These are phyloP conservation scores for Mechanitis messenoides DNA, from an alignment of 2,888 invertebrate genomes.

Conservation along the genomic window DNA sequence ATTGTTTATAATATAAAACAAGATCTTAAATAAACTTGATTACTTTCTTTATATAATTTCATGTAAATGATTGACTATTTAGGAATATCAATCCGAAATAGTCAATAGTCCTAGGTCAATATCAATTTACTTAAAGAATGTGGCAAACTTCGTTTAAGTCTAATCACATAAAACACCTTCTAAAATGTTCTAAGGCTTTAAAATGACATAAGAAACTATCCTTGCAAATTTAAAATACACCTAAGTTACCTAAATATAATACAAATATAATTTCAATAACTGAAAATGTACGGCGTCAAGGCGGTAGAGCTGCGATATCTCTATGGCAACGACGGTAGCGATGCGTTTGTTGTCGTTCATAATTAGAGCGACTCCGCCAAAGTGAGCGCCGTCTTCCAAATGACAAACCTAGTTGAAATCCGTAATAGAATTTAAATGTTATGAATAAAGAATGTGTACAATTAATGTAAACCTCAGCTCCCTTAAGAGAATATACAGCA, in stretches of 20 bases:
- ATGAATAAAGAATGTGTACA: background rate
- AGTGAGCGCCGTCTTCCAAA: constrained; percentile 78
- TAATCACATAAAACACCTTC: too few species aligned
- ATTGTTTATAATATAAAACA: background rate
- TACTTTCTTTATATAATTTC: too few species aligned
- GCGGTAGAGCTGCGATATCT: constrained; percentile 78
- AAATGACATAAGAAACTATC: too few species aligned
- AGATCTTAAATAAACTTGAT: too few species aligned
- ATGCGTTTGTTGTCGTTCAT: constrained; percentile 73
- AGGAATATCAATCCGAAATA: too few species aligned
- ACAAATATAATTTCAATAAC: constrained; percentile 30
- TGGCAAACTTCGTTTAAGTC: too few species aligned
- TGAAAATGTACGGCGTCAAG: constrained; percentile 74
- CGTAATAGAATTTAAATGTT: background rate
- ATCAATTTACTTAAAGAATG: too few species aligned
- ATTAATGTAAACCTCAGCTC: constrained; percentile 68
- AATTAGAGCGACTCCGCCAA: constrained; percentile 78
- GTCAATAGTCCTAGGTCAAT: too few species aligned
- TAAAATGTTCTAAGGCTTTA: too few species aligned
- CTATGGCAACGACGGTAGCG: constrained; percentile 77
- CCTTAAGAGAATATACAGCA: constrained; percentile 75
- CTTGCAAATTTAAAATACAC: too few species aligned
- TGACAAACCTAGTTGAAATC: constrained; percentile 57
- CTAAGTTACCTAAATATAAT: background rate
- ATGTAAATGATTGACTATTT: too few species aligned